Evolutionary conservation across 2,113 vertebrate genomes (phyloP).

Genomic region (Amphiprion percula): DNA sequence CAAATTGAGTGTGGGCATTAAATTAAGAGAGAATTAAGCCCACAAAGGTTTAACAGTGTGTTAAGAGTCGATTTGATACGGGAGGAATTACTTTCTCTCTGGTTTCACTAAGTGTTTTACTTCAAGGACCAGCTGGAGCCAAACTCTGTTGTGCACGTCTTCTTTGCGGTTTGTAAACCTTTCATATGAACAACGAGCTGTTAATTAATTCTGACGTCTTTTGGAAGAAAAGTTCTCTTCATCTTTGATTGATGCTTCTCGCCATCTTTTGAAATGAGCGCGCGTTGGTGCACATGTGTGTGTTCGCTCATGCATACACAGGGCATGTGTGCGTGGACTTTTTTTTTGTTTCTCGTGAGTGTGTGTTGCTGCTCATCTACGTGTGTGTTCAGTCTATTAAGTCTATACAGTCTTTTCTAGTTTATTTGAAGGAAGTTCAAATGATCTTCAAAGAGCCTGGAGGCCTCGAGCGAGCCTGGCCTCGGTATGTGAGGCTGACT

Average conservation of each 20-base stretch:
- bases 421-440: constrained; percentile 72
- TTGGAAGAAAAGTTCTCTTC: constrained; percentile 27
- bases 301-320: neutral
- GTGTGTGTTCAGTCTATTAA: neutral
- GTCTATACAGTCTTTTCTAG: constrained; percentile 27
- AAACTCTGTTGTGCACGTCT: constrained; percentile 7
- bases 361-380: too few species aligned
- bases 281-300: neutral
- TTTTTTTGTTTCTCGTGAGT: neutral
- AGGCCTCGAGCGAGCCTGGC: constrained; percentile 39
- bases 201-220: constrained; percentile 34
- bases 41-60: constrained; percentile 10
- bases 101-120: constrained; percentile 16
- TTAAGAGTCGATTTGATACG: constrained; percentile 13
- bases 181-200: constrained; percentile 39
- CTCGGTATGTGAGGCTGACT: constrained; percentile 30
- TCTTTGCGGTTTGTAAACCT: constrained; percentile 45
- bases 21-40: neutral
- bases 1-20: neutral
- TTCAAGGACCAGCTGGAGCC: constrained; percentile 46
- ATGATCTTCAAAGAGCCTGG: constrained; percentile 69
- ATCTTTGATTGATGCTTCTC: constrained; percentile 58
- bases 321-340: neutral
- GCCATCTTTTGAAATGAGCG: constrained; percentile 49
- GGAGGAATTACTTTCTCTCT: constrained; percentile 9